Evolutionary conservation across 2,797 vertebrate genomes (phyloP).

Genomic region (Channallabes apus): DNA sequence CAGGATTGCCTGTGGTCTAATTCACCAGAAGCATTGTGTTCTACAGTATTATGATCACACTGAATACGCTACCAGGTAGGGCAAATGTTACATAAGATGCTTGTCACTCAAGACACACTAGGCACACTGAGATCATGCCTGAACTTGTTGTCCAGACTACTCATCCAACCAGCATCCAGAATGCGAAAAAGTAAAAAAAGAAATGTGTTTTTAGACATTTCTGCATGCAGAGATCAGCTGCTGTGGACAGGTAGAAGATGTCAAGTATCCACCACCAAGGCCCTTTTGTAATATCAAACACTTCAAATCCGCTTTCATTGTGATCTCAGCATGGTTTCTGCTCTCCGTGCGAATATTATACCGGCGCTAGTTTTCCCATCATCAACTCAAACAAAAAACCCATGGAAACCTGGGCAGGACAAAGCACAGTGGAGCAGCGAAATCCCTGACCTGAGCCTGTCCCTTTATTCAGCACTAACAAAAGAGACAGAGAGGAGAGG

Average conservation of each 20-base stretch:
- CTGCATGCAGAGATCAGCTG: not conserved
- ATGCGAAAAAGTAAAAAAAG: not conserved
- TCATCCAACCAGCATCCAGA: not conserved
- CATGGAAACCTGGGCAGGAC: slow-evolving; percentile 39
- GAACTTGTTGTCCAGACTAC: not conserved
- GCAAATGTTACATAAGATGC: not conserved
- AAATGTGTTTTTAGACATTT: not conserved
- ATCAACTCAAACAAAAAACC: slow-evolving; percentile 33
- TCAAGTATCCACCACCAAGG: not conserved
- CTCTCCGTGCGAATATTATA: slow-evolving; percentile 24
- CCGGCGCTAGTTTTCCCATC: slow-evolving; percentile 15
- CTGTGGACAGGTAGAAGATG: not conserved
- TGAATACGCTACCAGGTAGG: not conserved
- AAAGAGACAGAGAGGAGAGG: slow-evolving; percentile 27
- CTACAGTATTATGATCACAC: not conserved
- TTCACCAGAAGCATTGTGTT: not conserved
- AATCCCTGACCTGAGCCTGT: slow-evolving; percentile 39
- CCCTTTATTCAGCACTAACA: slow-evolving; percentile 44
- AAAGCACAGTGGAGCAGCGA: slow-evolving; percentile 26
- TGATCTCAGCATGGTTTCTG: slow-evolving; percentile 8
- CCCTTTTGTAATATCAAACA: slow-evolving; percentile 3
- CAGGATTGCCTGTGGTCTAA: not conserved
- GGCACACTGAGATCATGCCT: not conserved
- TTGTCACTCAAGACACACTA: not conserved
- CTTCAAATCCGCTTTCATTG: not conserved